Evolutionary conservation across 2,113 vertebrate genomes (phyloP), one percentile per base, ranked within the genome.

Genomic region (Gopherus flavomarginatus): DNA sequence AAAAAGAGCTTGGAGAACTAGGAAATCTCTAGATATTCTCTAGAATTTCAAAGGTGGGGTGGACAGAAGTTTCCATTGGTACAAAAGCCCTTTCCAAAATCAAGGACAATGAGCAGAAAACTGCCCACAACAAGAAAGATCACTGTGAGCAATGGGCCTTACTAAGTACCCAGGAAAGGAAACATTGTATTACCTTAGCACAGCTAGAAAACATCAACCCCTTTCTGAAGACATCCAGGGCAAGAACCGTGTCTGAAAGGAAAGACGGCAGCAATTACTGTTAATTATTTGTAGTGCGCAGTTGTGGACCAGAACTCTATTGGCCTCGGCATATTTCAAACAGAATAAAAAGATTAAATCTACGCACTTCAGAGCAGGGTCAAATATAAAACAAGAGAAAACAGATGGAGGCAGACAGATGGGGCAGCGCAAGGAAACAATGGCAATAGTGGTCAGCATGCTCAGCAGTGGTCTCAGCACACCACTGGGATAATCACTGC

Each of bases 201-300:
- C 99, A 99, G 97, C 99, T 99, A 81, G 98, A 99, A 27, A 99
- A 99, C 56, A 99, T 97, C 83, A 94, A 94, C 12, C 98, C 99
- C 85, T 99, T 99, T 62, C 97, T 99, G 98, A 99, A 99, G 84
- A 99, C 99, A 3, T 99, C 99, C 96, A 99, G 42, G 35, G 99
- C 99, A 88, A 99, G 97, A 90, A 99, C 97, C 0, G 98, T 99
- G 85, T 99, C 99, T 99, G 96, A 72, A 95, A 77, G 85, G 54
- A 56, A 62, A 52, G 7, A 17, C 26, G 6, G 24, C 2, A 9
- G 6, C 31, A 50, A 81, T 49, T 47, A 47, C 17, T 35, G 31
- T 65, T 69, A 19, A 72, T 38, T 10, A 38, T 5, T 72, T n/a
- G 35, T 21, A 72, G 19, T 2, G 13, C 79, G 24, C 17, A 11